Percentiles rank a stretch among this genome's conserved stretches.
Conservation (phyloP, 2,113 vertebrate genomes). For the Coracopsis vasa region DNA sequence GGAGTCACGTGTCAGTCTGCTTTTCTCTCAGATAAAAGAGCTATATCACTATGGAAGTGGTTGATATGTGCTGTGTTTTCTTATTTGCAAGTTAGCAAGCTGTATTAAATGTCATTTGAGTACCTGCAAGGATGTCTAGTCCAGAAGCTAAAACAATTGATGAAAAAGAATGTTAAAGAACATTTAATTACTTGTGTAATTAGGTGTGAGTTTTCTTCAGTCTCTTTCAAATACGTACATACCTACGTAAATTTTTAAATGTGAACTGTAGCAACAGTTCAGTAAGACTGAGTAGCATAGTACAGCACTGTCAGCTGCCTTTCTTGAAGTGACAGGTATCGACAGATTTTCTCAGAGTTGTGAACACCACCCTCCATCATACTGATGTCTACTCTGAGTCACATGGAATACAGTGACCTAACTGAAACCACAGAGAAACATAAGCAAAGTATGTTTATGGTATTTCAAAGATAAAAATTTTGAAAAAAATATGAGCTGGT, state of each 20-base stretch:
- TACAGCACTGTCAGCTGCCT: neutral
- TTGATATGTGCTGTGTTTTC: neutral
- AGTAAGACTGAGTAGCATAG: neutral
- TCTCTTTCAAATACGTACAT: neutral
- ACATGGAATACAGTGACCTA: neutral
- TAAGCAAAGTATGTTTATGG: neutral
- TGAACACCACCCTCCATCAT: neutral
- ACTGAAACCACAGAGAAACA: neutral
- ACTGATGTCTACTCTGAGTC: neutral
- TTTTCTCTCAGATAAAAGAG: neutral
- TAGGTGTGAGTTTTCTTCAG: neutral
- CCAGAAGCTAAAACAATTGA: neutral
- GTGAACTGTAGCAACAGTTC: neutral
- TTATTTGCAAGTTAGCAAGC: neutral
- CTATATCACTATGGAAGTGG: neutral
- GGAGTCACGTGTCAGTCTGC: neutral
- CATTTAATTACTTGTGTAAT: neutral
- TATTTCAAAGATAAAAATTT: neutral
- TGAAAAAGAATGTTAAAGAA: neutral
- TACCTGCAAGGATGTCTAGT: neutral
- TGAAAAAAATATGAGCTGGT: neutral
- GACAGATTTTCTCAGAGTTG: neutral
- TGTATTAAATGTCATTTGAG: neutral
- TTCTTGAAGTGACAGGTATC: neutral
- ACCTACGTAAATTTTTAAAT: neutral